Evolutionary conservation across 2,113 vertebrate genomes (phyloP).

Genomic region (Naja naja): DNA sequence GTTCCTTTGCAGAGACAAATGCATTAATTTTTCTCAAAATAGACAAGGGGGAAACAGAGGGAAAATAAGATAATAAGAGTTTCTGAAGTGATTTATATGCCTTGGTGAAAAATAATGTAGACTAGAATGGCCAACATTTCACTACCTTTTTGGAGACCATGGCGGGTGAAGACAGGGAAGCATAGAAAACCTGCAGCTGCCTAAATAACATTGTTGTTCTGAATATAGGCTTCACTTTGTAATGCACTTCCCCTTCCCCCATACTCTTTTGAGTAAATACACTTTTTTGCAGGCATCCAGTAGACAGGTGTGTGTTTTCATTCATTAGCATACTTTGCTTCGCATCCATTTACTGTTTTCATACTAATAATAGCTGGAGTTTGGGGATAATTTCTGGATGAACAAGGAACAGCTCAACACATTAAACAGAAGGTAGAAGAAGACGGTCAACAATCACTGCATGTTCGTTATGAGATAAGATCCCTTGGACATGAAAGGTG

Average conservation of each 20-base stretch:
- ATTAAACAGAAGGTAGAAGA: not conserved
- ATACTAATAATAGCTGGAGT: not conserved
- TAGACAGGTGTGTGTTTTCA: not conserved
- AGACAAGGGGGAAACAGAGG: slow-evolving; percentile 66
- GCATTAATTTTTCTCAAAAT: slow-evolving; percentile 75
- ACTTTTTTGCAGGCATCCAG: not conserved
- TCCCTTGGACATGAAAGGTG: not conserved
- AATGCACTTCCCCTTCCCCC: not conserved
- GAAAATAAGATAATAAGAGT: slow-evolving; percentile 78
- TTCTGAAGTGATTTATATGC: slow-evolving; percentile 74
- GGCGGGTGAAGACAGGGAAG: not conserved
- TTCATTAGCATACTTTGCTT: not conserved
- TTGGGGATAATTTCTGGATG: not conserved
- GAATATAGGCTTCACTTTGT: slow-evolving; percentile 60
- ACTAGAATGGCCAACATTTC: slow-evolving; percentile 14
- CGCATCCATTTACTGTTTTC: not conserved
- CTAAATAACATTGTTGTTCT: slow-evolving; percentile 62
- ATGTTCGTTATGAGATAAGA: not conserved
- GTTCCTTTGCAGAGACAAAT: slow-evolving; percentile 60
- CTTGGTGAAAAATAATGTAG: slow-evolving; percentile 68
- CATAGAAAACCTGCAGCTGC: slow-evolving; percentile 51
- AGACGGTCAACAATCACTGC: not conserved
- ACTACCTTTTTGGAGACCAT: not conserved
- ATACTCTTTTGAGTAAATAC: not conserved
- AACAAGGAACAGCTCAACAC: no score